Conservation (phyloP, 2,797 vertebrate species). For the Anniella stebbinsi region DNA sequence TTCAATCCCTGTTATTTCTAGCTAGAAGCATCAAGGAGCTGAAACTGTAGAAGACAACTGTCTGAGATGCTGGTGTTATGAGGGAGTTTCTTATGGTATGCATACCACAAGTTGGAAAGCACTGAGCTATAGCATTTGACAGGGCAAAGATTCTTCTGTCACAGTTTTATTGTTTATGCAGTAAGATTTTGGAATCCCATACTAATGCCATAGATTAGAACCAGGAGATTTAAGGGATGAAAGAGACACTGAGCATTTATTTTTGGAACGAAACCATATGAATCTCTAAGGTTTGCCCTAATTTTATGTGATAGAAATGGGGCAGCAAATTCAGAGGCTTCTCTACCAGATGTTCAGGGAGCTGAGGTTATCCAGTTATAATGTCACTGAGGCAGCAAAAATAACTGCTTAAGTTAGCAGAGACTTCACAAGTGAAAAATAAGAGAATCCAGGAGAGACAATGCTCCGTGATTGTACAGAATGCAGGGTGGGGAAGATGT, state of each 20-base stretch:
- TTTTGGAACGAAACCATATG: constrained; percentile 24
- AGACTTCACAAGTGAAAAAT: constrained; percentile 41
- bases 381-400: constrained; percentile 49
- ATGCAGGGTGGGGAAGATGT: background rate
- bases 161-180: background rate
- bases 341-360: constrained; percentile 53
- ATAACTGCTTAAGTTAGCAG: constrained; percentile 30
- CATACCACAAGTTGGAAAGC: background rate
- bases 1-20: too few relatives aligned
- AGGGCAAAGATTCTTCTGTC: background rate
- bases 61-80: too few relatives aligned
- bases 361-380: constrained; percentile 30
- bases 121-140: background rate
- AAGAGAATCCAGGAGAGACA: constrained; percentile 1
- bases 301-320: constrained; percentile 37
- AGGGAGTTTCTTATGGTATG: too few relatives aligned
- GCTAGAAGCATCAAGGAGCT: too few relatives aligned
- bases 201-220: background rate
- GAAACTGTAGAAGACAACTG: too few relatives aligned
- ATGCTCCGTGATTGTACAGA: background rate
- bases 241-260: background rate
- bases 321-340: constrained; percentile 34
- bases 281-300: constrained; percentile 28
- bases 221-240: background rate
- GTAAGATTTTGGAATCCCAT: background rate